Evolutionary conservation across 1,140 invertebrate species (phyloP).

Genomic region (Coenobita brevimanus): DNA sequence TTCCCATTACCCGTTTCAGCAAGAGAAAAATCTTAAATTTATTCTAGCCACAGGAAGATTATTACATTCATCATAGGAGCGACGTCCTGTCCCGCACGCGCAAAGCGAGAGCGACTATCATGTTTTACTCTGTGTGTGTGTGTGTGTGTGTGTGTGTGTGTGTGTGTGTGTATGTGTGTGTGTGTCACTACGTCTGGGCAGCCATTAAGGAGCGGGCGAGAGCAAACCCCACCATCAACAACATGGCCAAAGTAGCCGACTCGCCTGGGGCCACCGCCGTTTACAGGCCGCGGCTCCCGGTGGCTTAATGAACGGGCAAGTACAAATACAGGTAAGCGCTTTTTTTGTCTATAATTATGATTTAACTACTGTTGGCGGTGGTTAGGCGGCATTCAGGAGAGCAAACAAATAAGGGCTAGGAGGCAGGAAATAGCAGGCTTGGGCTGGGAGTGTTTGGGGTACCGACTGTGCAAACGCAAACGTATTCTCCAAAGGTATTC

Average conservation of each 20-base stretch:
- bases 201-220: constrained; percentile 24
- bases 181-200: constrained; percentile 23
- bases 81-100: too few species aligned
- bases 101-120: too few species aligned
- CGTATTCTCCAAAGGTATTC: too few species aligned
- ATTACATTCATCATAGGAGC: too few species aligned
- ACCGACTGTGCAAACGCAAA: too few species aligned
- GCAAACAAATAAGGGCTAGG: constrained; percentile 21
- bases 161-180: constrained; percentile 9
- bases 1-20: too few species aligned
- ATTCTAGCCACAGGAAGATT: too few species aligned
- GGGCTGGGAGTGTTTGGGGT: background rate
- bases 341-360: constrained; percentile 63
- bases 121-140: too few species aligned
- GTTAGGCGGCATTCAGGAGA: constrained; percentile 4
- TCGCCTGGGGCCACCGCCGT: background rate
- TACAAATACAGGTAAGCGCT: constrained; percentile 51
- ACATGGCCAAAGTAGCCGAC: constrained; percentile 48
- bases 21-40: too few species aligned
- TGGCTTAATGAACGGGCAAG: constrained; percentile 53
- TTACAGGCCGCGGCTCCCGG: constrained; percentile 31
- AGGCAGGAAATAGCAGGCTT: background rate
- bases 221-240: constrained; percentile 35
- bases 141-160: too few species aligned
- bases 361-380: constrained; percentile 50